These are phyloP conservation scores for Cherax quadricarinatus DNA, from an alignment of 1,140 invertebrate genomes.

Conservation along the genomic window DNA sequence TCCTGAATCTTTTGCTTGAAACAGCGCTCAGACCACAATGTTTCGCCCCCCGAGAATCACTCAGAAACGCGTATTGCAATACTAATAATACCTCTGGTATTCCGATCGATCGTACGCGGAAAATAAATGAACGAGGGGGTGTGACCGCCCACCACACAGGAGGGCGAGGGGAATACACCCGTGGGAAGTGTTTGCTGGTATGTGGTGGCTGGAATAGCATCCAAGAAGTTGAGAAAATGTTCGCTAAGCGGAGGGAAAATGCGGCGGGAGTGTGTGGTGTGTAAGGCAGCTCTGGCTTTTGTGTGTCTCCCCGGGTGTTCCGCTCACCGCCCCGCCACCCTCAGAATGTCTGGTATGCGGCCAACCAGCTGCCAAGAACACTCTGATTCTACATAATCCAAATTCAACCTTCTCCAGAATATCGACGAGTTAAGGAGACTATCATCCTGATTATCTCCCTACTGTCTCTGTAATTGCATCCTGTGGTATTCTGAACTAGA, in stretches of 20 bases:
- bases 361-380: slow-evolving; percentile 44
- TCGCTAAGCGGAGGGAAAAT: slow-evolving; percentile 11
- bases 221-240: neutral
- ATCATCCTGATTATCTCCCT: too few relatives aligned
- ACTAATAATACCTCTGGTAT: too few relatives aligned
- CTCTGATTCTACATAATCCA: slow-evolving; percentile 4
- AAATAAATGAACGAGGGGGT: too few relatives aligned
- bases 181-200: too few relatives aligned
- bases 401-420: neutral
- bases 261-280: slow-evolving; percentile 18
- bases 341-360: slow-evolving; percentile 70
- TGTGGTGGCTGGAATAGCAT: neutral
- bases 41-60: neutral
- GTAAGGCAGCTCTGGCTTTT: slow-evolving; percentile 63
- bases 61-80: too few relatives aligned
- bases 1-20: neutral
- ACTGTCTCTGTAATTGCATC: neutral
- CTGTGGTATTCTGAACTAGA: neutral
- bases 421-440: too few relatives aligned
- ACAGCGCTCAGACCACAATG: slow-evolving; percentile 4
- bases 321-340: slow-evolving; percentile 55
- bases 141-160: too few relatives aligned
- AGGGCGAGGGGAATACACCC: too few relatives aligned
- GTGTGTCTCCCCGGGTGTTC: slow-evolving; percentile 71
- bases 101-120: too few relatives aligned